Base-by-base conservation (phyloP, 2,113 vertebrate genomes). In the Rhodinocichla rosea region DNA sequence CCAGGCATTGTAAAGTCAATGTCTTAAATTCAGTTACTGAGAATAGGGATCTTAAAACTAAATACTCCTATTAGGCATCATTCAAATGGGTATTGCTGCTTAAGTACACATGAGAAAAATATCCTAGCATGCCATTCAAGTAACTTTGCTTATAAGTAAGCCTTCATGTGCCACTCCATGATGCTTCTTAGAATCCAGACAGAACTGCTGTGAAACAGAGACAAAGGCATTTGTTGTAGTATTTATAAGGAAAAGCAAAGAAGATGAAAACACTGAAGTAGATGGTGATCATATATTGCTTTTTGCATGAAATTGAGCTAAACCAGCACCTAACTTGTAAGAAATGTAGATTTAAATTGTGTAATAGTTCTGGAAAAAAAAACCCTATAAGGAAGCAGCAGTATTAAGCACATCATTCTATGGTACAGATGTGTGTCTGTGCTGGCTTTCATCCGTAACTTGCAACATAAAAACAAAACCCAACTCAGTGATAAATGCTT, bases 341-440 rank as follows among this genome's bases (percentile, higher is more conserved):
- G 56, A 96, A 78, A 79, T 45, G 33, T 59, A 71, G 79, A 94
- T 73, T 94, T 96, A 93, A 85, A 69, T 91, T 95, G 42, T 96
- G 70, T 91, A 88, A 57, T 63, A 94, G 73, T 71, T 45, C 69
- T 95, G 68, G n/a, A n/a, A 1, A 76, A 69, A 94, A 59, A 59
- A 35, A 11, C 2, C 20, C 26, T 42, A 2, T 28, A 84, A 91
- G 71, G 62, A 93, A 91, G 81, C 21, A 55, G 12, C n/a, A 83
- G 13, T 49, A 53, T 89, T 93, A 96, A 97, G 79, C 82, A 80
- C 63, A 90, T 97, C 44, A 90, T 95, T 95, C 75, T 89, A 14
- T 81, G 92, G 94, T 83, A 75, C 77, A 84, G 86, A 69, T 95
- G 57, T 92, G 64, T 76, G 65, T 91, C 70, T 87, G 10, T 83